These are phyloP conservation scores for Paraescarpia echinospica DNA, from an alignment of 1,140 invertebrate genomes.

Conservation along the genomic window DNA sequence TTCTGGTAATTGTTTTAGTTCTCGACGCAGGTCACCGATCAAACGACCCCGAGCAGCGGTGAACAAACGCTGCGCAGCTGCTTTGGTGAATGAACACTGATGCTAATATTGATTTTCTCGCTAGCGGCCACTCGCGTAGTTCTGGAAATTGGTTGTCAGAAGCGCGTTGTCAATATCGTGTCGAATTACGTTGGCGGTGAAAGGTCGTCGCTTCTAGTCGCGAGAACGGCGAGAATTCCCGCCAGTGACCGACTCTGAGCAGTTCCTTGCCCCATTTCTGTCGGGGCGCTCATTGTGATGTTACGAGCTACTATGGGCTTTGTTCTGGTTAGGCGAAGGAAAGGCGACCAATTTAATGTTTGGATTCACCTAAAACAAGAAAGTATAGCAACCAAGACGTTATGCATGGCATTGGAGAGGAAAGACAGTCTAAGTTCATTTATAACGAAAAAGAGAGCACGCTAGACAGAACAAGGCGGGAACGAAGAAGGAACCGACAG, in stretches of 20 bases:
- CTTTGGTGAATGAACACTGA: background rate
- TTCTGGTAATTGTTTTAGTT: background rate
- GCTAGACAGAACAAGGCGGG: no score
- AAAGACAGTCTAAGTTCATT: background rate
- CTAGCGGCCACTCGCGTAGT: background rate
- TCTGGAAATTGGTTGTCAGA: background rate
- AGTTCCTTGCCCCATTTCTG: background rate
- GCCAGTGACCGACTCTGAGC: background rate
- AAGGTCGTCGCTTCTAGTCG: background rate
- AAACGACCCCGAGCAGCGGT: background rate
- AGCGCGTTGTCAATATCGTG: background rate
- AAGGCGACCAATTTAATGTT: background rate
- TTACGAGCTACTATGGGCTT: background rate
- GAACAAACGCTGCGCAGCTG: background rate
- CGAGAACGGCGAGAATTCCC: background rate
- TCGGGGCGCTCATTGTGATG: background rate
- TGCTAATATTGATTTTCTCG: background rate
- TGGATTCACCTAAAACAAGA: no score
- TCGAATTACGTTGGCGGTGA: background rate
- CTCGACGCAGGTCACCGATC: background rate
- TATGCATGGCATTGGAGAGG: no score
- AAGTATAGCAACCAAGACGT: no score
- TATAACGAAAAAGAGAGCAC: background rate
- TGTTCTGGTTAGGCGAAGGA: background rate
- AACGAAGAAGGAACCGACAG: no score